A percentile compares a stretch with the other conserved stretches of the same genome.
phyloP scores from a whole-genome alignment of 1,140 invertebrate species.

The Ctenoplectra terminalis region DNA sequence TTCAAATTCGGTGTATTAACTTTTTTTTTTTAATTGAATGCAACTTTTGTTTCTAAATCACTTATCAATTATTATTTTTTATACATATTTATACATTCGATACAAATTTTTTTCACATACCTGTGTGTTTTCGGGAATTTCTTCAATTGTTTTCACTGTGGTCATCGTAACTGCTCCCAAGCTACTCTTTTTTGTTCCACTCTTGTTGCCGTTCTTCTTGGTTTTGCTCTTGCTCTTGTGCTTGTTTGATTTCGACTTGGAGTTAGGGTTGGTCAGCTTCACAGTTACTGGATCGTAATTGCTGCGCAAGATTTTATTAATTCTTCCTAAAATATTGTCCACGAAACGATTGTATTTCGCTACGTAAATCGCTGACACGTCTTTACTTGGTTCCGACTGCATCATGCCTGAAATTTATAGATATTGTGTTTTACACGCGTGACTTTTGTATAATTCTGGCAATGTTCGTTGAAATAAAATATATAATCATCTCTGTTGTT shows the following conservation, averaged over 20 bases:
- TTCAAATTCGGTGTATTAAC: too few relatives aligned
- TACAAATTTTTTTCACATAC: background rate
- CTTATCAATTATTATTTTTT: too few relatives aligned
- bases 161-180: slow-evolving; percentile 2
- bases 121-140: slow-evolving; percentile 6
- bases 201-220: slow-evolving; percentile 62
- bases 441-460: background rate
- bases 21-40: too few relatives aligned
- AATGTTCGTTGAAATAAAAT: background rate
- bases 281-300: slow-evolving; percentile 93
- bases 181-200: slow-evolving; percentile 56
- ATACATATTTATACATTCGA: background rate
- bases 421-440: background rate
- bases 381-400: slow-evolving; percentile 74
- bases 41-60: too few relatives aligned
- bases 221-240: slow-evolving; percentile 59
- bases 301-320: slow-evolving; percentile 89
- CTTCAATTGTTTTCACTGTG: slow-evolving; percentile 38
- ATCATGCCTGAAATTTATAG: slow-evolving; percentile 75
- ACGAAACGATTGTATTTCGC: slow-evolving; percentile 92
- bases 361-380: slow-evolving; percentile 87
- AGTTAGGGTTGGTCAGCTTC: slow-evolving; percentile 86
- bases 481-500: background rate
- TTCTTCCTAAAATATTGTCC: slow-evolving; percentile 90
- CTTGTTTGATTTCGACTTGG: slow-evolving; percentile 68